Evolutionary conservation across 2,113 vertebrate species (phyloP).

Genomic region (Cyphomyrus discorhynchus): DNA sequence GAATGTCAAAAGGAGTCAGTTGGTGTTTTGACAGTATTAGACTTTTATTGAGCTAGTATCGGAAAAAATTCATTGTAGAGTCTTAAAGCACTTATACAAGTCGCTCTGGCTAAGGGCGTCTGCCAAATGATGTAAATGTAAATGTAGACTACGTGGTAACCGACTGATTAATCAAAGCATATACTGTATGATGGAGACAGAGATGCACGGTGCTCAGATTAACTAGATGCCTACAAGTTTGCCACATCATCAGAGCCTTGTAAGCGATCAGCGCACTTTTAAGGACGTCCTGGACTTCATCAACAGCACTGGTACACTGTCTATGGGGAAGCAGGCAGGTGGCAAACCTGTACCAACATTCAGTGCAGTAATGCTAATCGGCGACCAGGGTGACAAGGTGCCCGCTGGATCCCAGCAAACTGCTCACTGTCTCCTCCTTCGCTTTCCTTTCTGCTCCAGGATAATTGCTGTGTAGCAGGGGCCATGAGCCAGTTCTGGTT

Average conservation of each 20-base stretch:
- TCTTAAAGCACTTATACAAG: no score
- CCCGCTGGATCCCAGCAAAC: background rate
- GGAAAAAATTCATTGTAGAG: no score
- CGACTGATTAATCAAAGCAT: background rate
- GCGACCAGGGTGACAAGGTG: no score
- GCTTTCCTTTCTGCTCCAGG: constrained; percentile 7
- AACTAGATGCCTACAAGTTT: background rate
- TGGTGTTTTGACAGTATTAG: background rate
- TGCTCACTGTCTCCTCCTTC: constrained; percentile 14
- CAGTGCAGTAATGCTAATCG: background rate
- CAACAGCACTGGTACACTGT: background rate
- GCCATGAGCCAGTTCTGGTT: constrained; percentile 33
- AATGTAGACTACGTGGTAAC: background rate
- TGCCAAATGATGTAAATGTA: no score
- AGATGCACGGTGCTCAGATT: background rate
- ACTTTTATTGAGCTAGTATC: no score
- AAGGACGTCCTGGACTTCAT: background rate
- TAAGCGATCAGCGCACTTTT: background rate
- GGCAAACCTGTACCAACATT: background rate
- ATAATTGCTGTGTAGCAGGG: constrained; percentile 59
- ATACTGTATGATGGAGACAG: no score
- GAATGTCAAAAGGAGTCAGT: background rate
- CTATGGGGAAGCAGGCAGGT: background rate
- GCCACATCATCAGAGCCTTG: background rate
- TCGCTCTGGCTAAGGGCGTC: no score